Conservation (phyloP, 2,113 vertebrate genomes). For the Paramormyrops kingsleyae region DNA sequence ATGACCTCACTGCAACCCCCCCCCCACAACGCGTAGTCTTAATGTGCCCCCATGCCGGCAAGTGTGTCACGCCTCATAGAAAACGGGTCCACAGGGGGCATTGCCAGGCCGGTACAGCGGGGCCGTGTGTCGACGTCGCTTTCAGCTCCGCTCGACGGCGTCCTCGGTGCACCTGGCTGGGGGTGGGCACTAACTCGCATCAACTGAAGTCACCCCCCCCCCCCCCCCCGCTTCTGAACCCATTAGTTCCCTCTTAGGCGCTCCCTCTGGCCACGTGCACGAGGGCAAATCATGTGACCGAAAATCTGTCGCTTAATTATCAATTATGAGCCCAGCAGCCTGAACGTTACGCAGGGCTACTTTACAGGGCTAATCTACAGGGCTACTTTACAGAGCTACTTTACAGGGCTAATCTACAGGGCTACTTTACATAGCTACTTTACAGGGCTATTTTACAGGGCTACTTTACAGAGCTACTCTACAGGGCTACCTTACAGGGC, state of each 20-base stretch:
- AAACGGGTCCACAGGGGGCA: not conserved
- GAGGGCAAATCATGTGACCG: slow-evolving; percentile 52
- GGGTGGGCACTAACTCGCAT: not conserved
- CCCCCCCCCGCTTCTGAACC: no score
- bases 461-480: no score
- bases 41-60: slow-evolving; percentile 42
- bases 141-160: not conserved
- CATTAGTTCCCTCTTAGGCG: not conserved
- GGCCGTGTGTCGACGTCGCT: not conserved
- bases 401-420: slow-evolving; percentile 34
- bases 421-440: no score
- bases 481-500: no score
- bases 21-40: slow-evolving; percentile 41
- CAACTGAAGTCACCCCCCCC: not conserved
- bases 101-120: not conserved
- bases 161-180: not conserved
- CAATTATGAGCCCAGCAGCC: slow-evolving; percentile 70
- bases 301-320: slow-evolving; percentile 64
- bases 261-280: not conserved
- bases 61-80: slow-evolving; percentile 41
- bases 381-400: slow-evolving; percentile 54
- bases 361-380: no score
- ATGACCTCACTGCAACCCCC: not conserved
- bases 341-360: no score
- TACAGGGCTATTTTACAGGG: not conserved